Base-by-base conservation (phyloP, 2,888 invertebrate genomes). In the Acanthococcus lagerstroemiae region DNA sequence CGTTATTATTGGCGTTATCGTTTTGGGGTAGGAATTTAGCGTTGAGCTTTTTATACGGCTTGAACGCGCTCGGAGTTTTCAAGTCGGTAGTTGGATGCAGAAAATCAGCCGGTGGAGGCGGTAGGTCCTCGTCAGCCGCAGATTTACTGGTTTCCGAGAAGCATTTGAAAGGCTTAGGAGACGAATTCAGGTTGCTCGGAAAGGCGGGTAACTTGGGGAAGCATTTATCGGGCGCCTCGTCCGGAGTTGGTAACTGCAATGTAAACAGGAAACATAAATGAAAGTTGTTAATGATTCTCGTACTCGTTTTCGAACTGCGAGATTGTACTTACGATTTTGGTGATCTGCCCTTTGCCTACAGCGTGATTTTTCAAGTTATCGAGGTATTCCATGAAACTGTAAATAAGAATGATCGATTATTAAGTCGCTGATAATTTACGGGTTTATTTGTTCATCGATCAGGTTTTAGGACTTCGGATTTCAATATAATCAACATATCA, bases 311-410 rank as follows among this genome's bases (percentile, higher is more conserved):
- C n/a, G n/a, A n/a, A 57, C 12, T 37, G 25, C 7, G 19, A 24
- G 76, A 80, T 69, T 77, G 77, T 5, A 80, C 80, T 4, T 79
- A 65, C 30, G 81, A 67, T 84, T 81, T 75, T 86, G 3, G 82
- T 82, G 12, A 87, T 85, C 74, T 81, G 83, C 63, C 87, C 88
- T 79, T 86, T 86, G 4, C 88, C 88, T 17, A 85, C 84, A 67
- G 83, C 87, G 75, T 85, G 83, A 60, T 83, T 84, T 71, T 85
- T 84, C 71, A 87, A 81, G 69, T 80, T 80, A 45, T 80, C 78
- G 3, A 82, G 77, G 72, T 83, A 83, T 65, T 80, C 78, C 67
- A 80, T 76, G 70, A 83, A 76, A 68, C 82, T 79, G 55, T 67
- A 26, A 61, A 6, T 12, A 19, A 15, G 48, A 19, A 37, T n/a